Percentiles rank a stretch among this genome's conserved stretches.
These are phyloP conservation scores for Lindbergichthys nudifrons DNA, from an alignment of 2,797 vertebrate species.

Conservation along the genomic window DNA sequence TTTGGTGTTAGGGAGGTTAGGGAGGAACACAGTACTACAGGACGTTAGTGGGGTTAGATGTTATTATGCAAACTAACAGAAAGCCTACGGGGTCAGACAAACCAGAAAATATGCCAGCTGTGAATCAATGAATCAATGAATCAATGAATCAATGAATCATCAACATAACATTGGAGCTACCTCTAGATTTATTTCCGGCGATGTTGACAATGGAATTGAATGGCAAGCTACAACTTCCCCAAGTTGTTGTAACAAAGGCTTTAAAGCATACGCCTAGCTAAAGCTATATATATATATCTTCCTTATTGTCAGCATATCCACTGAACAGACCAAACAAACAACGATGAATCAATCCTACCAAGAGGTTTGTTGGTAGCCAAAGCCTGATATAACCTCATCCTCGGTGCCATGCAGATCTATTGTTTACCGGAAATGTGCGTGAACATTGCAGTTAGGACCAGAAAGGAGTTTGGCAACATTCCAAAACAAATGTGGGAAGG, in stretches of 20 bases:
- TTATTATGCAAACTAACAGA: background rate
- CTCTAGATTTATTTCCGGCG: background rate
- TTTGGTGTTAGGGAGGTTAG: constrained; percentile 42
- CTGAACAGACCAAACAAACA: background rate
- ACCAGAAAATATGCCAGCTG: background rate
- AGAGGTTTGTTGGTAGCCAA: background rate
- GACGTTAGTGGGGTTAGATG: constrained; percentile 58
- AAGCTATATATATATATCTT: background rate
- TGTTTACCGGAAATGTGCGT: too few species aligned
- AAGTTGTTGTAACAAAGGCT: background rate
- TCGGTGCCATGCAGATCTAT: too few species aligned
- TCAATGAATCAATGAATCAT: background rate
- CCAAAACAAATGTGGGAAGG: background rate
- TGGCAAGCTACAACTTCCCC: background rate
- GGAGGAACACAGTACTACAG: constrained; percentile 36
- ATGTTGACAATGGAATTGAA: background rate
- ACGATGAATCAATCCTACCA: background rate
- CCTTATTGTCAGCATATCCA: background rate
- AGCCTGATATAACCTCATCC: background rate
- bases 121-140: background rate
- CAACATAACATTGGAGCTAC: background rate
- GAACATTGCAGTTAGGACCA: background rate
- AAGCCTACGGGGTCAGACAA: background rate
- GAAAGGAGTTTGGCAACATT: too few species aligned
- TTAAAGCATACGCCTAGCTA: background rate